Base-by-base conservation (phyloP, 2,888 invertebrate species). In the Platynereis dumerilii region DNA sequence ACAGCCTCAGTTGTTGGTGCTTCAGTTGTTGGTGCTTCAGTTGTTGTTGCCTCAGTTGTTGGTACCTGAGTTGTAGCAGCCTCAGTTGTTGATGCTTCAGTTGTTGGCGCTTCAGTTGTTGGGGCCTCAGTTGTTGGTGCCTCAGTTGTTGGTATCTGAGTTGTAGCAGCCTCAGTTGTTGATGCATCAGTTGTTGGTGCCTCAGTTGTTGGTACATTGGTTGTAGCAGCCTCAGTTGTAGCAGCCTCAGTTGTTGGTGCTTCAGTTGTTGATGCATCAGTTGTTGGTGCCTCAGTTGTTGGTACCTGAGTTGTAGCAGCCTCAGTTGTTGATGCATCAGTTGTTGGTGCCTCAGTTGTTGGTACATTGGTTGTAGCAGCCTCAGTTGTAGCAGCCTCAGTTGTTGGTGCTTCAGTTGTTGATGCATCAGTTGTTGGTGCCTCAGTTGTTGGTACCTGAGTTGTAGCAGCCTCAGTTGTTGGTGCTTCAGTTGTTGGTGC, bases 241-340 rank as follows among this genome's bases (percentile, higher is more conserved):
- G 55, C 22, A 22, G 55, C 55, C 24, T n/a, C 26, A 5, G 55
- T 22, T 24, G 55, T 55, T 22, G n/a, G 55, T 2, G n/a, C 55
- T 12, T n/a, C 17, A 5, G 55, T 55, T 55, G 55, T 55, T 55
- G 26, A 24, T 22, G n/a, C 55, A 17, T 55, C 55, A 22, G 55
- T 55, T 15, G n/a, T 55, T 55, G 22, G 55, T 2, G n/a, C 17
- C 17, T 34, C 12, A 7, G 34, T 34, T 34, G 34, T 34, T 5
- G 34, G 12, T 7, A 12, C 34, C 34, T 34, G 22, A 5, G 55
- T 5, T 22, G 55, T 22, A 22, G 55, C 22, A 3, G 26, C 55
- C 26, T 26, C 22, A 3, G 55, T 55, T 24, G 55, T 22, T 3
- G 55, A 24, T 5, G 55, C 55, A 5, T 24, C 17, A 5, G 55